Conservation (phyloP, 2,797 vertebrate species). For the Enteromius unitaeniatus region DNA sequence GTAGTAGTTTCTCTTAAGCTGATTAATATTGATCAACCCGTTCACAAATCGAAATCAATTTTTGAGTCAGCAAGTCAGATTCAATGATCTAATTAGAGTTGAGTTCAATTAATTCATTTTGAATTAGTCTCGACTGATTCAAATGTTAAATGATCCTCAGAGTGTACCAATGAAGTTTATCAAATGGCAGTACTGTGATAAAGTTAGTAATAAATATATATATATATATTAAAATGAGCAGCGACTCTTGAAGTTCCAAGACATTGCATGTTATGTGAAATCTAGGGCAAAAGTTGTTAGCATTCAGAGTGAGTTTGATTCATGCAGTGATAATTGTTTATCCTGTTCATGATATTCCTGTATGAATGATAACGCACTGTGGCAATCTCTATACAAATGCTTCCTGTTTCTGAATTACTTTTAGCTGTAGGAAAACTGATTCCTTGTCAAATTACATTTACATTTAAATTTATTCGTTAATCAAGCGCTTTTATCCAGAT, state of each 20-base stretch:
- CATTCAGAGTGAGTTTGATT: neutral
- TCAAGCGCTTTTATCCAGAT: neutral
- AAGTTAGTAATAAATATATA: neutral
- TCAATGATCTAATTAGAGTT: neutral
- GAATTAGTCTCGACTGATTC: neutral
- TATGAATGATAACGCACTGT: neutral
- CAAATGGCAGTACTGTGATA: neutral
- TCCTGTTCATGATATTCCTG: neutral
- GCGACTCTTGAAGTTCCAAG: neutral
- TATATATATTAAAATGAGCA: neutral
- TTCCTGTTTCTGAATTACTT: neutral
- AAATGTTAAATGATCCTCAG: neutral
- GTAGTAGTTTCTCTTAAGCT: neutral
- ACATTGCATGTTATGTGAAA: neutral
- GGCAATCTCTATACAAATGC: neutral
- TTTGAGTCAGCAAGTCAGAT: neutral
- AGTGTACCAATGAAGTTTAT: neutral
- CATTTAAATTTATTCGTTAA: neutral
- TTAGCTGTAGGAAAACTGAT: neutral
- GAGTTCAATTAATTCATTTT: neutral
- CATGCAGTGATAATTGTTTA: neutral
- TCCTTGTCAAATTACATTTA: conserved; percentile 30
- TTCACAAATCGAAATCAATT: neutral
- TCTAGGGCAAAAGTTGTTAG: neutral
- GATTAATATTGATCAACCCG: conserved; percentile 6